A percentile compares a stretch with the other conserved stretches of the same genome.
phyloP scores from a whole-genome alignment of 2,113 vertebrate species.

The Leuciscus idus region DNA sequence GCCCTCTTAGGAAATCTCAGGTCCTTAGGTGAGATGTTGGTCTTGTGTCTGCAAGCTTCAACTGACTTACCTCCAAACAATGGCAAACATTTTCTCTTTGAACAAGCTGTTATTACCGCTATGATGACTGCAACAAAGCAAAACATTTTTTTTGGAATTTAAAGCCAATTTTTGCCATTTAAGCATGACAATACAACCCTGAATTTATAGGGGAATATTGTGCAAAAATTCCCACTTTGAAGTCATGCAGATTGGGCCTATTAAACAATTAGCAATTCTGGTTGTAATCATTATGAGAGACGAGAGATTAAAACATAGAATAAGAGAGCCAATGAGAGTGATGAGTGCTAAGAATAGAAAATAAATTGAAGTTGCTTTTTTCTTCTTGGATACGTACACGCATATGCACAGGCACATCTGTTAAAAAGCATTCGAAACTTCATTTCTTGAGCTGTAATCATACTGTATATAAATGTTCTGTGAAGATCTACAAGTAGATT shows the following conservation, averaged over 20 bases:
- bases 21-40: slow-evolving; percentile 54
- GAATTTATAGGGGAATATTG: slow-evolving; percentile 64
- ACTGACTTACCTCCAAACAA: slow-evolving; percentile 13
- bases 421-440: no score
- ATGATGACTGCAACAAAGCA: background rate
- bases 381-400: background rate
- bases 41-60: slow-evolving; percentile 6
- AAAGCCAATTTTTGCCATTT: slow-evolving; percentile 11
- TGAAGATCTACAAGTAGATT: no score
- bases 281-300: slow-evolving; percentile 62
- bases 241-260: slow-evolving; percentile 69
- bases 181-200: slow-evolving; percentile 65
- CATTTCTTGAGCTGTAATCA: no score
- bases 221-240: slow-evolving; percentile 69
- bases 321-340: slow-evolving; percentile 35
- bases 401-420: background rate
- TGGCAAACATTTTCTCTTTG: background rate
- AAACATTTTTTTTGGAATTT: no score
- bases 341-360: background rate
- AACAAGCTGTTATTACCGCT: background rate
- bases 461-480: no score
- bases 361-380: background rate
- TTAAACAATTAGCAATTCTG: slow-evolving; percentile 74
- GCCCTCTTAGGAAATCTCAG: slow-evolving; percentile 59
- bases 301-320: slow-evolving; percentile 59